Conservation (phyloP, 2,888 invertebrate species). For the Rutpela maculata region DNA sequence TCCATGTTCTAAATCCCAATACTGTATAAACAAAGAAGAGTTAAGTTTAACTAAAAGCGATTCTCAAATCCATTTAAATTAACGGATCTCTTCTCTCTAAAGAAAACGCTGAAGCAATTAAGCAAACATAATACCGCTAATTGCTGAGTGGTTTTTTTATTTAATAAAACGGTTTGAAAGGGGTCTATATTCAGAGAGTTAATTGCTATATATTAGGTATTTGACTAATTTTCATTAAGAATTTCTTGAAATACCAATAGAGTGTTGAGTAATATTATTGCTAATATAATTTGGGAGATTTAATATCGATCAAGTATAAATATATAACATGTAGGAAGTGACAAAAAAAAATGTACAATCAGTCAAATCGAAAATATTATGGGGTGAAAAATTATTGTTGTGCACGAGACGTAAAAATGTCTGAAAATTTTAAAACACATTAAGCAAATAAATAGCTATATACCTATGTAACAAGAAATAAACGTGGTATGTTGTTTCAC, state of each 20-base stretch:
- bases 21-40: slow-evolving; percentile 3
- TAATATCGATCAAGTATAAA: too few species aligned
- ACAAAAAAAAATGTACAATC: too few species aligned
- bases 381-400: too few species aligned
- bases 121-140: slow-evolving; percentile 60
- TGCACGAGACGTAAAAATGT: too few species aligned
- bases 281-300: too few species aligned
- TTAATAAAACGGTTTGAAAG: slow-evolving; percentile 38
- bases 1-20: not conserved
- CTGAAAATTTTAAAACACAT: too few species aligned
- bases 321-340: too few species aligned
- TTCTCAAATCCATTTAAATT: slow-evolving; percentile 21
- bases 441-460: too few species aligned
- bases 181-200: not conserved
- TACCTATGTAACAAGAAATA: too few species aligned
- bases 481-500: too few species aligned
- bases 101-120: slow-evolving; percentile 52
- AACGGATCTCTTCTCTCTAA: slow-evolving; percentile 11
- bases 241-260: not conserved
- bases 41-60: slow-evolving; percentile 7
- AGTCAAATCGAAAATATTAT: too few species aligned
- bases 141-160: slow-evolving; percentile 56
- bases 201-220: not conserved
- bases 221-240: not conserved
- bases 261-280: too few species aligned